phyloP scores from a whole-genome alignment of 92 coral and sea anemone genomes.

The Epizoanthus stellaris region DNA sequence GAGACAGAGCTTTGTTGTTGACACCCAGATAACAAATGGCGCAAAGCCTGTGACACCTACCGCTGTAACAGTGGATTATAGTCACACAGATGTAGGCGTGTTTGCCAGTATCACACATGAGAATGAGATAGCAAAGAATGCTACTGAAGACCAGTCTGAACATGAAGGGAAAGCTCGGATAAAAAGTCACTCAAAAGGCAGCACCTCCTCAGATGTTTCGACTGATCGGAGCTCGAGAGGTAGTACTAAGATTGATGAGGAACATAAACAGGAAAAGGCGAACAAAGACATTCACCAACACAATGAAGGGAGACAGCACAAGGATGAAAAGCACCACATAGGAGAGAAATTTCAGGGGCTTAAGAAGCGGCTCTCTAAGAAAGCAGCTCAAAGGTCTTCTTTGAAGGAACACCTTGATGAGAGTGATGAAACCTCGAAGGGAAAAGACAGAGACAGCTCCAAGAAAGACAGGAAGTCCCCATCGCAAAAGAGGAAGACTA shows the following conservation, averaged over 20 bases:
- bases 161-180: not conserved
- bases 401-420: constrained; percentile 3
- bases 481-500: constrained; percentile 1
- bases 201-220: constrained; percentile 8
- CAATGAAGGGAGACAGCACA: constrained; percentile 16
- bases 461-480: not conserved
- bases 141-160: not conserved
- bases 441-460: constrained; percentile 17
- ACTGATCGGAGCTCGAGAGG: constrained; percentile 34
- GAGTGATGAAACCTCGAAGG: not conserved
- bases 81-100: not conserved
- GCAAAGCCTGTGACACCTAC: not conserved
- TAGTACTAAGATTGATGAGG: constrained; percentile 28
- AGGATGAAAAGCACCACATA: constrained; percentile 21
- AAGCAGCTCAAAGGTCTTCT: not conserved
- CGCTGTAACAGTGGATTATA: not conserved
- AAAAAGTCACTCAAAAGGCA: constrained; percentile 25
- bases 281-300: not conserved
- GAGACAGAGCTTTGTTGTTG: not conserved
- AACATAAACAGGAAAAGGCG: not conserved
- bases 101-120: not conserved
- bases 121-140: not conserved
- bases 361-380: constrained; percentile 26
- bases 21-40: too few species aligned
- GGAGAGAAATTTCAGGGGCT: constrained; percentile 22